Base-by-base conservation (phyloP, 2,797 vertebrate genomes). In the Megaceryle alcyon region DNA sequence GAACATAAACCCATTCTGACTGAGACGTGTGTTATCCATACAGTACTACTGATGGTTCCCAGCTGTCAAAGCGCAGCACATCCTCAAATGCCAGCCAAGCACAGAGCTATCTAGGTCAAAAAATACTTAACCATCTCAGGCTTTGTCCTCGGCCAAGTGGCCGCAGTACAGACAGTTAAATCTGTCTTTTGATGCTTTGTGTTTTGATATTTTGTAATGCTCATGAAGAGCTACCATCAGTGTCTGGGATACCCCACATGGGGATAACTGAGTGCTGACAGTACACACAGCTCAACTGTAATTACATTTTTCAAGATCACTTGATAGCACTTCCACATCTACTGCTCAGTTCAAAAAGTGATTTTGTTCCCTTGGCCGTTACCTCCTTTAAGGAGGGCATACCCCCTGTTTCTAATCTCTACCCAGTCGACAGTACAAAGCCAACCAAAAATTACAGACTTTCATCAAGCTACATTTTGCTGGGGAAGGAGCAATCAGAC, bases 221-320 rank as follows among this genome's bases (percentile, higher is more conserved):
- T 72, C 26, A 7, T 0, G 6, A 63, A 64, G 75, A 73, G 59
- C 37, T 46, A 68, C 23, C 28, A 73, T 8, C 43, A 44, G 72
- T 0, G 0, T n/a, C 57, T 63, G 35, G 7, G 22, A 54, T 7
- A 70, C 77, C 23, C 59, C 70, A 44, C 3, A 1, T 0, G 1
- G 20, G n/a, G 23, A 10, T 39, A 69, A 87, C 35, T 4, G 20
- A 70, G n/a, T 25, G 21, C 80, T 88, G 80, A 78, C 35, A 33
- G 65, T 19, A 85, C 12, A 2, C 15, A 53, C 22, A 31, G 75
- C 48, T 68, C 46, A 64, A 31, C 2, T 53, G 9, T 44, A 60
- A 56, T 14, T 59, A 80, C 46, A 59, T 54, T 85, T 26, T 65
- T 81, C 65, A 64, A 64, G 44, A 64, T 56, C 19, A 31, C 25